Base-by-base conservation (phyloP, 2,888 invertebrate genomes). In the Crepidodera aurea region DNA sequence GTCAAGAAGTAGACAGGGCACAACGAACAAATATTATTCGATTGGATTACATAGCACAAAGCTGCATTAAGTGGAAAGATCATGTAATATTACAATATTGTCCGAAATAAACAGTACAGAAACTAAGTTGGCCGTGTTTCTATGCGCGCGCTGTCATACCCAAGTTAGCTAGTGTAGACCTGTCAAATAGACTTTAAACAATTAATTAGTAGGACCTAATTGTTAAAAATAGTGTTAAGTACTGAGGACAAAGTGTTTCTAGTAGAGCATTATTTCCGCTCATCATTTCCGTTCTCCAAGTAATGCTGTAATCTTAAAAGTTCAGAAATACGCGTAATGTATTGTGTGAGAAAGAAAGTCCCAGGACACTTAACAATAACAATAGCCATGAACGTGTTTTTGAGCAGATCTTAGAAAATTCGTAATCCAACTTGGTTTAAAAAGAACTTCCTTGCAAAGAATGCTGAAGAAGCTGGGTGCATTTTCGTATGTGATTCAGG, bases 371-470 rank as follows among this genome's bases (percentile, higher is more conserved):
- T 40, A 40, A 40, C 40, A 40, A 42, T 6, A 42, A 42, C 5
- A 42, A 42, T 42, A 42, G 22, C 44, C 44, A 44, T 44, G 44
- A 44, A 44, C 44, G 22, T 19, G 44, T 44, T 44, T 44, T 44
- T 44, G 22, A 44, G 44, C 44, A 16, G 16, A 44, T 37, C 37
- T 37, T 37, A 15, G 37, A 37, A 37, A 37, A 37, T 12, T 4
- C 37, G 10, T 2, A 3, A 4, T 44, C 22, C 44, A 44, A 15
- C 18, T 37, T 37, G 12, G 12, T 12, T 12, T 37, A 12, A 37
- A 37, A 37, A 37, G n/a, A 22, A 37, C 44, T 44, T 44, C 44
- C 7, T 42, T 37, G 13, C 13, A 37, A 13, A 37, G 2, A 37
- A 37, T 37, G 2, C 37, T 37, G 13, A 37, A 37, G 19, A 18